Base-by-base conservation (phyloP, 2,888 invertebrate species). In the Uropetala carovei region DNA sequence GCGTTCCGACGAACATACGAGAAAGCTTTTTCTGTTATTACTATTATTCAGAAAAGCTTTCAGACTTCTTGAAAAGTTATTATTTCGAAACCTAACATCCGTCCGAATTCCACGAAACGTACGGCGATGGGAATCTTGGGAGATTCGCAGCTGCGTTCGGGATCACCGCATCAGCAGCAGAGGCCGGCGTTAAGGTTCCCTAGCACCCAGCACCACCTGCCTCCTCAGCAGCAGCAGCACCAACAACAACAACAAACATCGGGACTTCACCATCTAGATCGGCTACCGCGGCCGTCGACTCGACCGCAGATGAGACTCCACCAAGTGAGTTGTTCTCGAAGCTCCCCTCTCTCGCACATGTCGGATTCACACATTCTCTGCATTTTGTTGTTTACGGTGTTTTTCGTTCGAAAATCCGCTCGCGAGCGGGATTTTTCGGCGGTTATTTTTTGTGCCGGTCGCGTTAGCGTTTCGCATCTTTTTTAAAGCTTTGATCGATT, bases 221-320 rank as follows among this genome's bases (percentile, higher is more conserved):
- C 30, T 43, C 30, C 57, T 14, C n/a, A n/a, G n/a, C 56, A 43
- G 56, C 83, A 56, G 56, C 60, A 60, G 22, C 89, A 60, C 18
- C 60, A 27, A 16, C 89, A 9, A 3, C 89, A 13, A 16, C 57
- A 14, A 1, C 85, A 58, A 1, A 18, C 43, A 9, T 16, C 30
- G 30, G 64, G 89, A 8, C 64, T 89, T 2, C 89, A 89, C 30
- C 89, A 89, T 18, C 43, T 89, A 30, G 89, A 89, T 60, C 16
- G 89, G 8, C 89, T 89, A 27, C 64, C 60, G 16, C 59, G 89
- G 43, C 27, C 89, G 5, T 30, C 60, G 22, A 64, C 86, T 22
- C 86, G 89, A 16, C 89, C 89, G 43, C 89, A 89, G 89, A 89
- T 89, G 89, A 89, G 89, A 18, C 59, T 89, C 64, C 89, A 89